Base-by-base conservation (phyloP, 2,888 invertebrate genomes). In the Diarsia dahlii region DNA sequence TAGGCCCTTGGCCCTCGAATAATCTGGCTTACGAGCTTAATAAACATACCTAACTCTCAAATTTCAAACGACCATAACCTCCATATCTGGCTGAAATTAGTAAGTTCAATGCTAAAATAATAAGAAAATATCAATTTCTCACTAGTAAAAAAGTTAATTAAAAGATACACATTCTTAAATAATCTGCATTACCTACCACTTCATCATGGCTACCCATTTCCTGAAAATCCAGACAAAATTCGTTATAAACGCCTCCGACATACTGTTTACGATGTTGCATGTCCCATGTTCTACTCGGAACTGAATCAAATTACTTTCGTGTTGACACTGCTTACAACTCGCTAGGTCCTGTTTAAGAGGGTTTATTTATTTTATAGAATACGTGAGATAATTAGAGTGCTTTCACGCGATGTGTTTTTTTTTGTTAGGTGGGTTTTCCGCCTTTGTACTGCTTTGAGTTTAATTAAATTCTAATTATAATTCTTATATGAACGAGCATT, bases 281-380 rank as follows among this genome's bases (percentile, higher is more conserved):
- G 75, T 75, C 65, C 68, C 82, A 66, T 74, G 69, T 71, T 75
- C 50, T 72, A 67, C 75, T 70, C 68, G 39, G 60, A 73, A 76
- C 78, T 64, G 77, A 82, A 88, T 88, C 76, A 82, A 86, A 87
- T 88, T 84, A 87, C 69, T 76, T 81, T 78, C 64, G 15, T 86
- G 81, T 82, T 87, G 84, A 86, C 84, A 79, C 78, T 69, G 75
- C 76, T 76, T 71, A 67, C 56, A 65, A 77, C 78, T 74, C 74
- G 71, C 67, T 73, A 67, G 13, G 74, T 78, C 60, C 66, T 71
- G 66, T 76, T 75, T 58, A 74, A 76, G 58, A 66, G 69, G 65
- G 28, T 68, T 83, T 83, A 76, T 84, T 82, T 79, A 73, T 71
- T 73, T 69, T 70, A 65, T 28, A 68, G 46, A 76, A 71, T 77